These are phyloP conservation scores for Charina bottae DNA, from an alignment of 2,113 vertebrate species.

Conservation along the genomic window DNA sequence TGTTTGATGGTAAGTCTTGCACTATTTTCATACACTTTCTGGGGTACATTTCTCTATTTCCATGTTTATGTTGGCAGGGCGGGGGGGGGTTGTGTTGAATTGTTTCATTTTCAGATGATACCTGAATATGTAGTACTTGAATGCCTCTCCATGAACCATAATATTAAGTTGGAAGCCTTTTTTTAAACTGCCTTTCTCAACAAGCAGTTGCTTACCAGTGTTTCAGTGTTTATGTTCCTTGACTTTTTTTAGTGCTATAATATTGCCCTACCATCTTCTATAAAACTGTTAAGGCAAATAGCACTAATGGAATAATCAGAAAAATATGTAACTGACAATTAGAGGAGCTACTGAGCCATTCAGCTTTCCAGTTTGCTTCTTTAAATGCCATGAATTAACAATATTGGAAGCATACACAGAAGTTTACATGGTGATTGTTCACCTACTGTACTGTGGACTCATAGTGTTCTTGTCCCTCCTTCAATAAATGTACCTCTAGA, in stretches of 20 bases:
- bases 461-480: slow-evolving; percentile 69
- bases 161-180: slow-evolving; percentile 58
- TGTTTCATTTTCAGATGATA: slow-evolving; percentile 71
- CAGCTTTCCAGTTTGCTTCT: slow-evolving; percentile 75
- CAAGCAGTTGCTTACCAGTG: slow-evolving; percentile 59
- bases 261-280: slow-evolving; percentile 60
- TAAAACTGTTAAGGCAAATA: slow-evolving; percentile 51
- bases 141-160: slow-evolving; percentile 62
- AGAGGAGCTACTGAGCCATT: slow-evolving; percentile 80
- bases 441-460: slow-evolving; percentile 78
- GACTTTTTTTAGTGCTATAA: slow-evolving; percentile 21
- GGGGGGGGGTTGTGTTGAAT: slow-evolving; percentile 60
- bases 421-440: slow-evolving; percentile 77
- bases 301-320: slow-evolving; percentile 61
- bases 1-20: slow-evolving; percentile 86
- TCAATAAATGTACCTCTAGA: slow-evolving; percentile 70
- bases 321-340: slow-evolving; percentile 52
- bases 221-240: slow-evolving; percentile 33
- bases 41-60: slow-evolving; percentile 74
- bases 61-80: slow-evolving; percentile 45
- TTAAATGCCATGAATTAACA: slow-evolving; percentile 67
- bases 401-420: slow-evolving; percentile 66
- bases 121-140: slow-evolving; percentile 78
- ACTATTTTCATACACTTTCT: slow-evolving; percentile 82
- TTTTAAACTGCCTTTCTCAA: slow-evolving; percentile 55